Conservation (phyloP, 2,888 invertebrate genomes). For the Lochmaea capreae region DNA sequence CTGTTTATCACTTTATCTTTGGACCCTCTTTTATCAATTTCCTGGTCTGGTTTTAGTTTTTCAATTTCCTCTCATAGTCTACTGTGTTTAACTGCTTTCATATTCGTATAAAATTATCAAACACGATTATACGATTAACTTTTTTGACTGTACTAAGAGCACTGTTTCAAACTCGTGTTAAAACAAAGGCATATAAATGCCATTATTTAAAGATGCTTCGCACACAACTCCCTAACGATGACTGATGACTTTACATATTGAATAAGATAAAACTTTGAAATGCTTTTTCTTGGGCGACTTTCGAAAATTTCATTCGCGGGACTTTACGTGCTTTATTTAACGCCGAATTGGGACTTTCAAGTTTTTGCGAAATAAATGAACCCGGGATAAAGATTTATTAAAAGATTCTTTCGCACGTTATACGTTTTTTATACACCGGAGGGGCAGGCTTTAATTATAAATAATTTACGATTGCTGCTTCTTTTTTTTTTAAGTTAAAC, state of each 20-base stretch:
- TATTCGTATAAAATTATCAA: no score
- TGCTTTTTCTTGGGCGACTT: conserved; percentile 45
- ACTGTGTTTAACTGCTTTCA: no score
- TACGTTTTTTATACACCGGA: no score
- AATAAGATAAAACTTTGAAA: conserved; percentile 54
- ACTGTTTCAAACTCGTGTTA: conserved; percentile 45
- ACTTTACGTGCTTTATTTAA: conserved; percentile 41
- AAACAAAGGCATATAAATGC: conserved; percentile 57
- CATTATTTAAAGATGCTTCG: conserved; percentile 56
- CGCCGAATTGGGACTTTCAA: conserved; percentile 33
- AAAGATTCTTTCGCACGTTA: neutral
- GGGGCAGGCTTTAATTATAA: no score
- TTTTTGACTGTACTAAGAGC: conserved; percentile 7
- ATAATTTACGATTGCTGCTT: no score
- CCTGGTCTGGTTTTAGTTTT: no score
- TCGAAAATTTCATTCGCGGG: conserved; percentile 48
- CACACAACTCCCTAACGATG: conserved; percentile 56
- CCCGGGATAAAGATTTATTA: conserved; percentile 28
- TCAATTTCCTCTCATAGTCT: no score
- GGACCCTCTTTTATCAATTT: no score
- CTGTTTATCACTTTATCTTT: no score
- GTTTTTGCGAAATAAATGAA: conserved; percentile 35
- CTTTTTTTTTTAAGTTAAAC: no score
- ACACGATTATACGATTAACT: neutral
- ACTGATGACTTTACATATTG: conserved; percentile 57